A percentile compares a stretch with the other conserved stretches of the same genome.
Conservation (phyloP, 2,888 invertebrate species). For the Parnassius apollo region DNA sequence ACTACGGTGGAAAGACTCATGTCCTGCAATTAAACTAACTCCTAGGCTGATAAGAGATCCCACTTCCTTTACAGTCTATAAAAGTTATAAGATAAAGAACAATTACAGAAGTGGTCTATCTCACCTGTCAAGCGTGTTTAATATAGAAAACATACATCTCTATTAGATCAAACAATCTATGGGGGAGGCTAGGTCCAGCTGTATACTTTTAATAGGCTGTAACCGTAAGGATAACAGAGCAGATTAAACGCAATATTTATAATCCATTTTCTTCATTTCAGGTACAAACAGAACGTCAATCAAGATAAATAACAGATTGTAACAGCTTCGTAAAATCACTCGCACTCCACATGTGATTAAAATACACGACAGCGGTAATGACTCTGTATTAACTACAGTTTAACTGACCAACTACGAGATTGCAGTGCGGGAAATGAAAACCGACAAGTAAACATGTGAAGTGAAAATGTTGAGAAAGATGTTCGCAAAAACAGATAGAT, state of each 20-base stretch:
- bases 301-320: background rate
- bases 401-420: conserved; percentile 2
- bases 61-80: no score
- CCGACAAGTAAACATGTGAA: conserved; percentile 41
- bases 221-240: no score
- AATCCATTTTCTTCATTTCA: conserved; percentile 6
- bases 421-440: conserved; percentile 35
- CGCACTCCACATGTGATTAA: background rate
- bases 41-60: no score
- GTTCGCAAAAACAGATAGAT: conserved; percentile 65
- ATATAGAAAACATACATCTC: no score
- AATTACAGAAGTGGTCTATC: no score
- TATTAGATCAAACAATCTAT: no score
- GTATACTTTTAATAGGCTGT: no score
- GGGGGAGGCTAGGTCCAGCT: no score
- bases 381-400: background rate
- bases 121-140: no score
- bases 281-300: conserved; percentile 4
- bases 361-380: conserved; percentile 2
- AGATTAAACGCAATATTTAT: background rate
- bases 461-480: conserved; percentile 44
- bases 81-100: no score
- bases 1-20: no score
- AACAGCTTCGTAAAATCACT: background rate
- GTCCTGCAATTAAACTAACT: no score